Conservation (phyloP, 2,888 invertebrate species). For the Ectemnius lituratus region DNA sequence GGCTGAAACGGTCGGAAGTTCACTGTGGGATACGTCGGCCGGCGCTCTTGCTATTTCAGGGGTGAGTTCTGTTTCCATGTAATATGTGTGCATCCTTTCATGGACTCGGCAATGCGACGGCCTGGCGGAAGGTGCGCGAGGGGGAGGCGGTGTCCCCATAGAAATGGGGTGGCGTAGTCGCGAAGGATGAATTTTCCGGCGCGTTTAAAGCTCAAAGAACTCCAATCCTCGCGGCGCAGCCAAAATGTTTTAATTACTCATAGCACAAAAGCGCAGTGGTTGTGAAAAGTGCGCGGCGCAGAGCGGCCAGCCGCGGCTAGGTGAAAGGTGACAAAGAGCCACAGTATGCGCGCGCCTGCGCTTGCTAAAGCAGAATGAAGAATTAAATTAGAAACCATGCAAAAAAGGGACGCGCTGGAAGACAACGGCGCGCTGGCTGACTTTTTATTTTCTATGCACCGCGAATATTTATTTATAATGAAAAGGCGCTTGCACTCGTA, state of each 20-base stretch:
- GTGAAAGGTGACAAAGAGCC: constrained; percentile 57
- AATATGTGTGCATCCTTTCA: constrained; percentile 45
- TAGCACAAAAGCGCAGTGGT: constrained; percentile 63
- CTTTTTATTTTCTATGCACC: constrained; percentile 16
- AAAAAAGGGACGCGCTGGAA: constrained; percentile 32
- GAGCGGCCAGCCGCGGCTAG: constrained; percentile 45
- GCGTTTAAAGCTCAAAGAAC: constrained; percentile 64
- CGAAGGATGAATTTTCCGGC: constrained; percentile 60
- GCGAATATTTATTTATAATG: constrained; percentile 27
- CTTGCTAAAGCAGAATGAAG: constrained; percentile 42
- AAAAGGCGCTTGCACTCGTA: constrained; percentile 11
- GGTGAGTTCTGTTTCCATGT: constrained; percentile 44
- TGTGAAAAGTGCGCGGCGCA: constrained; percentile 46
- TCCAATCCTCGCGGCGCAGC: constrained; percentile 51
- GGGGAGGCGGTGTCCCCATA: background rate
- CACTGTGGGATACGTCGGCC: constrained; percentile 29
- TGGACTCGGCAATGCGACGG: constrained; percentile 17
- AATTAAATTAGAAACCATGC: constrained; percentile 57
- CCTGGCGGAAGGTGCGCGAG: constrained; percentile 4
- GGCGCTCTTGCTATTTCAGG: constrained; percentile 23
- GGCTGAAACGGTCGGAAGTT: constrained; percentile 15
- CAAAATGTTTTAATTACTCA: constrained; percentile 72
- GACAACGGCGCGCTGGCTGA: constrained; percentile 46
- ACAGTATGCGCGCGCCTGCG: constrained; percentile 20
- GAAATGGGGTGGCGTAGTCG: background rate